These are phyloP conservation scores for Craseonycteris thonglongyai DNA, from an alignment of 2,113 vertebrate species.

Conservation along the genomic window DNA sequence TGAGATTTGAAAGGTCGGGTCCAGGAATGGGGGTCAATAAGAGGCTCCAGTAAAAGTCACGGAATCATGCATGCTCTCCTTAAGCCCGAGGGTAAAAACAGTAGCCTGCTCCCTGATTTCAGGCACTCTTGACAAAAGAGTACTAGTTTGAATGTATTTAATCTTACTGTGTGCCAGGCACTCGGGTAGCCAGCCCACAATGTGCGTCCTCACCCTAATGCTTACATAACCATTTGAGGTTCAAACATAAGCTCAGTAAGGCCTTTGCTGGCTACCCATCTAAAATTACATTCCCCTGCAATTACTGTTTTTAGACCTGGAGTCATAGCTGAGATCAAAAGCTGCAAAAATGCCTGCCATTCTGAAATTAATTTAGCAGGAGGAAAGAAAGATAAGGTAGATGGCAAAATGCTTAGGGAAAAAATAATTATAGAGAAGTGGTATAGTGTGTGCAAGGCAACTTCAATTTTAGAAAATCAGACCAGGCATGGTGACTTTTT, in stretches of 20 bases:
- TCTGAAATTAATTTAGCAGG: not conserved
- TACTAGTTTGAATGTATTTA: not conserved
- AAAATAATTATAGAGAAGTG: not conserved
- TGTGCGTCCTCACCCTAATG: not conserved
- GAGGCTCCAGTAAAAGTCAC: not conserved
- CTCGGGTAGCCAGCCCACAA: not conserved
- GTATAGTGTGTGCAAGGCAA: not conserved
- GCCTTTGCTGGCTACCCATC: not conserved
- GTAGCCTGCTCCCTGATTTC: not conserved
- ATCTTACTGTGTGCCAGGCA: not conserved
- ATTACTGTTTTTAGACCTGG: not conserved
- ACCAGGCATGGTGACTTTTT: constrained; percentile 62
- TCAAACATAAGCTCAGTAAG: not conserved
- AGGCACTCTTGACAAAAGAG: not conserved
- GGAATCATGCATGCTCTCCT: not conserved
- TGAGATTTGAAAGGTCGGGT: not conserved
- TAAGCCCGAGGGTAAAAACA: not conserved
- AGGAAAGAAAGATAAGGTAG: not conserved
- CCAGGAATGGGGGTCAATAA: not conserved
- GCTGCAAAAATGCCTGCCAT: not conserved
- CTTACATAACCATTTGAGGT: not conserved
- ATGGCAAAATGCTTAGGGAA: not conserved
- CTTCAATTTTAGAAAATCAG: not conserved
- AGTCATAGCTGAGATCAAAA: not conserved
- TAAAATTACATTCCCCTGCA: not conserved